Conservation (phyloP, 2,888 invertebrate genomes). For the Spodoptera exigua region DNA sequence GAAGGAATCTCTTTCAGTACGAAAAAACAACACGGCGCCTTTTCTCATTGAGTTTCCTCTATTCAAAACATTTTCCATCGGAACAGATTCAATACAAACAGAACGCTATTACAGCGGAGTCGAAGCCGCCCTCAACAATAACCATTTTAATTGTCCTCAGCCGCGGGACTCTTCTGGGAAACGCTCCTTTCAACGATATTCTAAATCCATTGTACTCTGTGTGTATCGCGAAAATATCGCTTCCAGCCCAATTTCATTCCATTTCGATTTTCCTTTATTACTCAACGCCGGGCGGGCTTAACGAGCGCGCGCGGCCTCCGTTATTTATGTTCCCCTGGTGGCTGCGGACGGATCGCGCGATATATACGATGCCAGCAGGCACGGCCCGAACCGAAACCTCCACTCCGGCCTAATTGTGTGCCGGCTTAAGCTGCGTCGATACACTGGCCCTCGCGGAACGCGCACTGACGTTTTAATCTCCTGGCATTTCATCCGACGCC, state of each 20-base stretch:
- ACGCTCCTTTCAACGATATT: constrained; percentile 80
- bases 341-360: constrained; percentile 86
- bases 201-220: constrained; percentile 83
- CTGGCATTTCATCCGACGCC: constrained; percentile 62
- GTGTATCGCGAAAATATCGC: constrained; percentile 87
- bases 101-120: constrained; percentile 73
- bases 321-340: constrained; percentile 89
- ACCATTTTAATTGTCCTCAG: constrained; percentile 85
- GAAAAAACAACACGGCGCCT: constrained; percentile 76
- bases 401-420: constrained; percentile 85
- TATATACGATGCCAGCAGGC: constrained; percentile 84
- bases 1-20: constrained; percentile 70
- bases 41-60: constrained; percentile 77
- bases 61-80: constrained; percentile 81
- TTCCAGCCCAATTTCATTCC: constrained; percentile 88
- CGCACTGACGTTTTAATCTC: constrained; percentile 78
- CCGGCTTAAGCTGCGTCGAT: constrained; percentile 82
- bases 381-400: constrained; percentile 80
- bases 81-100: constrained; percentile 80
- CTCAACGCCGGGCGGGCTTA: constrained; percentile 87
- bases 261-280: constrained; percentile 90
- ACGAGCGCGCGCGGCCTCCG: constrained; percentile 86
- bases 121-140: constrained; percentile 78
- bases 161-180: constrained; percentile 77
- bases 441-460: constrained; percentile 71